Evolutionary conservation across 2,113 vertebrate species (phyloP).

Genomic region (Phaethornis superciliosus): DNA sequence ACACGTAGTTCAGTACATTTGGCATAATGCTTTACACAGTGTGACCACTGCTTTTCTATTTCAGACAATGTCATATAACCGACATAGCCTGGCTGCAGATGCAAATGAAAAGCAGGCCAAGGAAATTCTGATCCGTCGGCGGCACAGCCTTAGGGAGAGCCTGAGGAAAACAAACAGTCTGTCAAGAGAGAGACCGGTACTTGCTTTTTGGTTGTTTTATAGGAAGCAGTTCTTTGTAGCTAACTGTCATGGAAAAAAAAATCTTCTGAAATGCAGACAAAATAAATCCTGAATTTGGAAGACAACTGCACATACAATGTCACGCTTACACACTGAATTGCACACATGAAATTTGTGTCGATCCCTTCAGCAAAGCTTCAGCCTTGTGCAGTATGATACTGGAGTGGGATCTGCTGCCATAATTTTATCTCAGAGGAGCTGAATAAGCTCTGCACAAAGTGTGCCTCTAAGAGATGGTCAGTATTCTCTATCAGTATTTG

Average conservation of each 20-base stretch:
- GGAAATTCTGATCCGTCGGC: conserved; percentile 93
- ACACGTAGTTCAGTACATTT: background rate
- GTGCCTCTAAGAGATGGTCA: background rate
- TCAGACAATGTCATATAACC: conserved; percentile 91
- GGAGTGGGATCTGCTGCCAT: background rate
- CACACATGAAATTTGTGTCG: background rate
- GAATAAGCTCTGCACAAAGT: background rate
- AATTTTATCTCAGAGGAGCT: background rate
- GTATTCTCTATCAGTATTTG: background rate
- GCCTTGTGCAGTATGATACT: background rate
- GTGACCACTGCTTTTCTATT: conserved; percentile 22
- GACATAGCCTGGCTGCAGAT: conserved; percentile 85
- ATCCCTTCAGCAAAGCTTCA: background rate
- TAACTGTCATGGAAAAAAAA: background rate
- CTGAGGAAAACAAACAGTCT: conserved; percentile 82
- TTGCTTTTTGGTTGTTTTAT: background rate
- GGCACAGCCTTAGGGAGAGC: conserved; percentile 88
- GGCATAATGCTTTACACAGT: background rate
- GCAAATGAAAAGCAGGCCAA: conserved; percentile 82
- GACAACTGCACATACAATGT: background rate
- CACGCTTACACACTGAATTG: background rate
- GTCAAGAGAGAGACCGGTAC: conserved; percentile 79
- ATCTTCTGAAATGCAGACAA: background rate
- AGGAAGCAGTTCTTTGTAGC: background rate
- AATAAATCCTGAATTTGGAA: background rate